Conservation (phyloP, 2,113 vertebrate species). For the Eulemur macaco region DNA sequence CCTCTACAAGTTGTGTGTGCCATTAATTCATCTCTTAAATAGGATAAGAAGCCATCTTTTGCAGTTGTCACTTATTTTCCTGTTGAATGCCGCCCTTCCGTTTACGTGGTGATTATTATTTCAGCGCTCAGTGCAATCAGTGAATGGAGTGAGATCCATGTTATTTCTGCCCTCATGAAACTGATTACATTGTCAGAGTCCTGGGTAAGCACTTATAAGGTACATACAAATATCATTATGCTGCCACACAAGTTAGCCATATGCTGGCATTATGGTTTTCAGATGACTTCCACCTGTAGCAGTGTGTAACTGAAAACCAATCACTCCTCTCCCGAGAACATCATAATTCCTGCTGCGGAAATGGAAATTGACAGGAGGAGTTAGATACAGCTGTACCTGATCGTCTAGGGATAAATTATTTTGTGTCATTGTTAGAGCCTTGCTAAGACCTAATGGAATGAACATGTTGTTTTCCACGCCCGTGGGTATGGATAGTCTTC, state of each 20-base stretch:
- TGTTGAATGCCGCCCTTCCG: not conserved
- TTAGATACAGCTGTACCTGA: conserved; percentile 64
- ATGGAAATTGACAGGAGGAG: conserved; percentile 71
- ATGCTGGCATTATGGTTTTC: conserved; percentile 49
- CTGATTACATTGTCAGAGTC: conserved; percentile 29
- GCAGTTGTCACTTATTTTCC: not conserved
- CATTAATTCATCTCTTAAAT: not conserved
- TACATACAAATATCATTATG: not conserved
- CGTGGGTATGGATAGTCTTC: conserved; percentile 49
- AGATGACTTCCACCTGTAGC: conserved; percentile 52
- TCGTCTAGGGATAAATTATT: conserved; percentile 72
- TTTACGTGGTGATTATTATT: not conserved
- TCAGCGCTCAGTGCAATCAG: not conserved
- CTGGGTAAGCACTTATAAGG: not conserved
- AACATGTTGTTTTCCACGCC: conserved; percentile 60
- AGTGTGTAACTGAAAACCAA: conserved; percentile 61
- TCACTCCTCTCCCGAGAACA: conserved; percentile 55
- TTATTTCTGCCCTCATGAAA: conserved; percentile 16
- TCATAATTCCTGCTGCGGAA: conserved; percentile 64
- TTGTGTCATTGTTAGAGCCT: conserved; percentile 69
- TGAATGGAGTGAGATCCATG: not conserved
- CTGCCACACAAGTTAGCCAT: conserved; percentile 32
- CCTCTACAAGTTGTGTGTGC: not conserved
- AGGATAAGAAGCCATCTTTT: not conserved
- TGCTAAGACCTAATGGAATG: conserved; percentile 66